phyloP scores from a whole-genome alignment of 2,888 invertebrate species.

The Aporophyla lueneburgensis region DNA sequence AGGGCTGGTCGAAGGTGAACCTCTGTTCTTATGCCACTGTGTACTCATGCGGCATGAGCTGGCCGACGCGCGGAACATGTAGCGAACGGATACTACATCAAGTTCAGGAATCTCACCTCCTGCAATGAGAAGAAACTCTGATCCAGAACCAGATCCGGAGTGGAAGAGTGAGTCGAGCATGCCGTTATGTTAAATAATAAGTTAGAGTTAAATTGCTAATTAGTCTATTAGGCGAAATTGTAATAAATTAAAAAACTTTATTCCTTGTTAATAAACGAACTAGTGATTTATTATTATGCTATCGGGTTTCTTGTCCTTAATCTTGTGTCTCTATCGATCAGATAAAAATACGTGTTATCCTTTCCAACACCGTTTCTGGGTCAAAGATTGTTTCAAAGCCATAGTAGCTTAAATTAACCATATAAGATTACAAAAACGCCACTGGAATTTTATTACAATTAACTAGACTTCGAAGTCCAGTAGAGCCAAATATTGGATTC shows the following conservation, averaged over 20 bases:
- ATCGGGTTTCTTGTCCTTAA: neutral
- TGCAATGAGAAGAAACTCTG: too few species aligned
- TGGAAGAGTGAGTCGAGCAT: too few species aligned
- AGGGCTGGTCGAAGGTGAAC: conserved; percentile 94
- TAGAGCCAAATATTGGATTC: conserved; percentile 9
- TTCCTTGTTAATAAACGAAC: too few species aligned
- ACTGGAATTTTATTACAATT: conserved; percentile 61
- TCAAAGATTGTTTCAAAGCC: conserved; percentile 40
- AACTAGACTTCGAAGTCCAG: conserved; percentile 39
- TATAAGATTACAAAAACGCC: conserved; percentile 57
- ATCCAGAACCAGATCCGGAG: too few species aligned
- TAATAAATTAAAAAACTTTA: too few species aligned
- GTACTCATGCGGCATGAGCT: conserved; percentile 99
- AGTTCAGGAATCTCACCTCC: conserved; percentile 97
- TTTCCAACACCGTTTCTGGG: conserved; percentile 30
- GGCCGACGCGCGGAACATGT: conserved; percentile 99
- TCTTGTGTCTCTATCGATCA: conserved; percentile 8
- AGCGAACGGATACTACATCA: conserved; percentile 99
- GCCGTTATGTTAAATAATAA: too few species aligned
- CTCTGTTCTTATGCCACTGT: conserved; percentile 98
- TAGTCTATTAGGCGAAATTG: too few species aligned
- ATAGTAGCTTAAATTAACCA: conserved; percentile 51
- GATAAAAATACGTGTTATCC: conserved; percentile 28
- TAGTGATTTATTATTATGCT: neutral
- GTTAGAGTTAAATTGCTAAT: too few species aligned